A percentile compares a stretch with the other conserved stretches of the same genome.
Evolutionary conservation across 2,888 invertebrate species (phyloP).

Genomic region (Tachina grossa): DNA sequence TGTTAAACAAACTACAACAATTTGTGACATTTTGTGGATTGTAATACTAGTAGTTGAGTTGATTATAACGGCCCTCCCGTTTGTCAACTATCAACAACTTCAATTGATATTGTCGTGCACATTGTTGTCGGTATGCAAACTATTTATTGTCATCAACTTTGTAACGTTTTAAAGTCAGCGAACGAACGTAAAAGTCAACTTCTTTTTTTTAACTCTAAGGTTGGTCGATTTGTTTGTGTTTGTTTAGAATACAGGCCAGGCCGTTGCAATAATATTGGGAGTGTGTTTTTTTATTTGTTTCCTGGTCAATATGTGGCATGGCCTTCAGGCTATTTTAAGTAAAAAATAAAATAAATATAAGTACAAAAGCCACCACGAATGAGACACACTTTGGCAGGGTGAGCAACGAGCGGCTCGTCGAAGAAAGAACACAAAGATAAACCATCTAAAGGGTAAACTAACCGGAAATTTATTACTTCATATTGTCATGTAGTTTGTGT

Average conservation of each 20-base stretch:
- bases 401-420: constrained; percentile 17
- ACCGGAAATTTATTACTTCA: constrained; percentile 79
- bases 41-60: constrained; percentile 51
- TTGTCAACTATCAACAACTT: constrained; percentile 66
- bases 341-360: constrained; percentile 19
- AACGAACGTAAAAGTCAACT: constrained; percentile 54
- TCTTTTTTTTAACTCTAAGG: constrained; percentile 24
- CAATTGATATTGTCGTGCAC: constrained; percentile 66
- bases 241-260: constrained; percentile 14
- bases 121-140: constrained; percentile 70
- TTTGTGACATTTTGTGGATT: constrained; percentile 57
- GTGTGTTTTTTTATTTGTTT: constrained; percentile 44
- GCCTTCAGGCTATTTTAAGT: constrained; percentile 53
- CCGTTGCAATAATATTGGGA: neutral
- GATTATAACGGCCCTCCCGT: constrained; percentile 58
- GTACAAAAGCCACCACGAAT: constrained; percentile 13
- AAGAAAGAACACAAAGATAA: constrained; percentile 69
- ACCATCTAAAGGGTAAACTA: constrained; percentile 75
- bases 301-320: constrained; percentile 62
- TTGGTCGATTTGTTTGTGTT: constrained; percentile 49
- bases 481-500: constrained; percentile 71
- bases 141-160: constrained; percentile 69
- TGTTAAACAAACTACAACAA: constrained; percentile 60
- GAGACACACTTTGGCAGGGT: constrained; percentile 13
- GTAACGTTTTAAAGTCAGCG: constrained; percentile 51